A percentile compares a stretch with the other conserved stretches of the same genome.
phyloP scores from a whole-genome alignment of 2,888 invertebrate genomes.

The Brassicogethes aeneus region DNA sequence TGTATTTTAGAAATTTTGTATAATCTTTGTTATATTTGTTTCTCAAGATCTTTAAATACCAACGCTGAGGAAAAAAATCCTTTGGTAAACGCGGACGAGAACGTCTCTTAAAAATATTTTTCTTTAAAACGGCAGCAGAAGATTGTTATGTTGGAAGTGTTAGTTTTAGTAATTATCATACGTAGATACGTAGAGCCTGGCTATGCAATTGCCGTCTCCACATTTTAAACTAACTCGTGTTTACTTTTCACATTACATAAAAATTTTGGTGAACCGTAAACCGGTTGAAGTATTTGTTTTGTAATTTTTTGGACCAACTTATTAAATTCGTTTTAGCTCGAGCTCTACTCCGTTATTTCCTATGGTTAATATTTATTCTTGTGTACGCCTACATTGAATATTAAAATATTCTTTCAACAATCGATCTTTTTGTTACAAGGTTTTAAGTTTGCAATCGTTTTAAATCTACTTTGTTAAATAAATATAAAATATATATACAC shows the following conservation, averaged over 20 bases:
- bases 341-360: slow-evolving; percentile 4
- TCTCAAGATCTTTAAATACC: too few species aligned
- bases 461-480: too few species aligned
- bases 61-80: too few species aligned
- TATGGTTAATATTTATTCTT: slow-evolving; percentile 3
- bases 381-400: slow-evolving; percentile 6
- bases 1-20: too few species aligned
- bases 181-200: slow-evolving; percentile 30
- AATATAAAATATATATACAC: too few species aligned
- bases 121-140: slow-evolving; percentile 22
- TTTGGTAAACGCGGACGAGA: too few species aligned
- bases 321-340: slow-evolving; percentile 4
- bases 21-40: too few species aligned
- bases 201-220: slow-evolving; percentile 31
- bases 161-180: slow-evolving; percentile 34
- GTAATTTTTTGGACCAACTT: slow-evolving; percentile 21
- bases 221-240: slow-evolving; percentile 28
- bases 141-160: slow-evolving; percentile 32
- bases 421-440: too few species aligned
- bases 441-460: too few species aligned
- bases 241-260: slow-evolving; percentile 38
- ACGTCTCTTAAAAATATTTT: slow-evolving; percentile 33
- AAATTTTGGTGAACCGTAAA: slow-evolving; percentile 36
- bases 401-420: not conserved
- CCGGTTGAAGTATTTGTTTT: slow-evolving; percentile 33